Evolutionary conservation across 2,888 invertebrate genomes (phyloP), one percentile per base, ranked within the genome.

Genomic region (Eupithecia abbreviata): DNA sequence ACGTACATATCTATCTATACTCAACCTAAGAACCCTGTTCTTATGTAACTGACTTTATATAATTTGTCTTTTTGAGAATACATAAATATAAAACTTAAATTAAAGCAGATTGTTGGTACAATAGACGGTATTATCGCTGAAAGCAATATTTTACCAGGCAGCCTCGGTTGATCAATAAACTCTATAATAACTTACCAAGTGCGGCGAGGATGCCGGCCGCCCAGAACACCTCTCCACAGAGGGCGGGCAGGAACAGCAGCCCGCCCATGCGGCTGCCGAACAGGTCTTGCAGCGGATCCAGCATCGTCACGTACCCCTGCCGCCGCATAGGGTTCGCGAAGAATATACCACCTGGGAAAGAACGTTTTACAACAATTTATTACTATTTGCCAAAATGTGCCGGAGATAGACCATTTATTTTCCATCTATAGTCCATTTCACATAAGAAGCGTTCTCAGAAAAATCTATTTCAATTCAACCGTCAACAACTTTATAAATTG

Each of bases 201-300:
- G 99, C 99, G 0, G 99, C 98, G 74, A 99, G 95, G 85, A 99
- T 99, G 74, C 99, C 99, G 0, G 99, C 99, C 0, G 99, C 99
- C 99, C 99, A 99, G 95, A 99, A 99, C 6, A 99, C 98, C 94
- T 99, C 99, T 9, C 99, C 99, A 86, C 99, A 98, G 3, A 99
- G 96, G 0, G 99, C 99, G 4, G 99, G 99, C 85, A 99, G 95
- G 93, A 99, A 99, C 82, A 99, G 96, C 81, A 99, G 95, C 1
- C 99, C 99, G 43, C 99, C 99, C 98, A 99, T 99, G 82, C 99
- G 96, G 91, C 98, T 98, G 42, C 99, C 99, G 91, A 99, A 99
- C 77, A 97, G 97, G 90, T 98, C 98, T 95, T 99, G 99, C 86
- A 99, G 97, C 3, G 99, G 99, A 93, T 99, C 99, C 94, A 99